Conservation (phyloP, 2,797 vertebrate genomes). For the Microhierax caerulescens region DNA sequence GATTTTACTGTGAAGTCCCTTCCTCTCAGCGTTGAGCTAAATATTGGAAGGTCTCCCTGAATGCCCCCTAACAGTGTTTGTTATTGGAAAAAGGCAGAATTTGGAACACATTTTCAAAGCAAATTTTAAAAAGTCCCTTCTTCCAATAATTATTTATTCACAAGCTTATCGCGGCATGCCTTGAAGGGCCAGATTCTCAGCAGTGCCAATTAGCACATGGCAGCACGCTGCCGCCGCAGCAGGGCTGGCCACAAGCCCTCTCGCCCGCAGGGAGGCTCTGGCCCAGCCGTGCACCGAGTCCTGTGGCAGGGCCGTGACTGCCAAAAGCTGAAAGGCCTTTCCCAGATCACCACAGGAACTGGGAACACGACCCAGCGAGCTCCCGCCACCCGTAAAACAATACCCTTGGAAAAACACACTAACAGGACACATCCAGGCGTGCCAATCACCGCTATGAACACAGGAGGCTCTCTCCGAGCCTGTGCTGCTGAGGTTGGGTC, state of each 20-base stretch:
- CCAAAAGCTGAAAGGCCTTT: slow-evolving; percentile 10
- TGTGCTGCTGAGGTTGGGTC: neutral
- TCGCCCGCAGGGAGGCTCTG: neutral
- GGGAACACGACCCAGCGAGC: neutral
- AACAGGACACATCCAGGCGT: neutral
- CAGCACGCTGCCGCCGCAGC: neutral
- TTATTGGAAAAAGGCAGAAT: neutral
- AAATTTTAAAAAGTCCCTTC: neutral
- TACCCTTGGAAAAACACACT: neutral
- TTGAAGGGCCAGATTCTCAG: neutral
- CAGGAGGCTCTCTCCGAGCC: neutral
- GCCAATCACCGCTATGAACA: neutral
- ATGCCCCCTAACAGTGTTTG: neutral
- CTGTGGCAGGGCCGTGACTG: neutral
- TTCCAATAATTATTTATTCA: neutral
- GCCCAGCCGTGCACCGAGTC: neutral
- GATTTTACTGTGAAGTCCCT: neutral
- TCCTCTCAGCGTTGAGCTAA: neutral
- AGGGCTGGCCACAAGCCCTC: neutral
- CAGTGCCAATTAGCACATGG: slow-evolving; percentile 34
- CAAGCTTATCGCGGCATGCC: neutral
- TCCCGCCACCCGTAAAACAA: neutral
- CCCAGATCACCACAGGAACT: neutral
- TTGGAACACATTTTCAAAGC: neutral
- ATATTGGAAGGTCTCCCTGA: neutral